These are phyloP conservation scores for Leptodactylus fuscus DNA, from an alignment of 2,113 vertebrate species.

Conservation along the genomic window DNA sequence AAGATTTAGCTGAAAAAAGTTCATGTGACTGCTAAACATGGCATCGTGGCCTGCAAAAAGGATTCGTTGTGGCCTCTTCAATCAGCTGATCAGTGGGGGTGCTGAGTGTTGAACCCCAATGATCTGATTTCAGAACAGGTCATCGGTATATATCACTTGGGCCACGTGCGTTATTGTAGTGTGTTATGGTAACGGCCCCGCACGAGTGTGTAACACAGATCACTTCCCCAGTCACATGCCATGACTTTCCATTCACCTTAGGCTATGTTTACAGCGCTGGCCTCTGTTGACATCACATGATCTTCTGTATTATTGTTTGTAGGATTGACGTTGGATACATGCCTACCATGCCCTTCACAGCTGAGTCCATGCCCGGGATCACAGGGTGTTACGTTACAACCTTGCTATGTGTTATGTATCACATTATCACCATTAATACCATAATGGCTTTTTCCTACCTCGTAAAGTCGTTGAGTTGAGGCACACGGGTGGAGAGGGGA, in stretches of 20 bases:
- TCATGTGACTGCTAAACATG: no score
- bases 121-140: no score
- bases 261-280: slow-evolving; percentile 41
- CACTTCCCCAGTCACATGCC: not conserved
- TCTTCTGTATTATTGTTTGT: not conserved
- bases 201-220: not conserved
- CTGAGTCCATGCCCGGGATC: no score
- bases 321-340: not conserved
- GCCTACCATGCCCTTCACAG: not conserved
- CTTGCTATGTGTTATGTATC: not conserved
- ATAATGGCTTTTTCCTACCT: not conserved
- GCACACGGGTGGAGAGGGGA: no score
- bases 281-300: not conserved
- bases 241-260: slow-evolving; percentile 1
- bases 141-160: no score
- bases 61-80: no score
- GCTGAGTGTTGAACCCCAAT: no score
- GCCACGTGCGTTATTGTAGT: not conserved
- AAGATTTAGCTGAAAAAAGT: no score
- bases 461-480: no score
- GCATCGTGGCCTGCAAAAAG: no score
- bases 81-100: no score
- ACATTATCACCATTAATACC: not conserved
- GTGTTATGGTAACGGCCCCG: not conserved
- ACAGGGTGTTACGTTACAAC: not conserved